phyloP scores from a whole-genome alignment of 2,888 invertebrate genomes.

The Bursaphelenchus okinawaensis region DNA sequence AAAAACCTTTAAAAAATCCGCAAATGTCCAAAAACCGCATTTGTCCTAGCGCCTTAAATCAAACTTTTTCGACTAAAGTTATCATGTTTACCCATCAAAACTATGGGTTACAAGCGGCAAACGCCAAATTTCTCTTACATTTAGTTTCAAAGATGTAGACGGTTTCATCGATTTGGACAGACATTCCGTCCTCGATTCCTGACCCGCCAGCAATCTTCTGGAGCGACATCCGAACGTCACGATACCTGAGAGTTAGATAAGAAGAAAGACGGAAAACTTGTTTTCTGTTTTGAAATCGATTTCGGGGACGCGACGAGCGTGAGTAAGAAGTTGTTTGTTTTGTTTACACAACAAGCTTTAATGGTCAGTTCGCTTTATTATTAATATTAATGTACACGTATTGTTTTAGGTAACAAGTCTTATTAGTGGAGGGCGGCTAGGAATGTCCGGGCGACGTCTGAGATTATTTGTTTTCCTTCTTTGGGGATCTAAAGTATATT shows the following conservation, averaged over 20 bases:
- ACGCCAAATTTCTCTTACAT: no score
- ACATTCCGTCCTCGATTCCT: neutral
- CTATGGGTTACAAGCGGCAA: no score
- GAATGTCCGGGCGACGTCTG: slow-evolving; percentile 12
- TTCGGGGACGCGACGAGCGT: neutral
- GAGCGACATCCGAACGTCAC: neutral
- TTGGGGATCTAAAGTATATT: slow-evolving; percentile 17
- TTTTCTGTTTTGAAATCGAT: neutral
- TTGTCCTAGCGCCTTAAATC: no score
- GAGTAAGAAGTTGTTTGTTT: neutral
- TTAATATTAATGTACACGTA: neutral
- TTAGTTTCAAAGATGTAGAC: neutral
- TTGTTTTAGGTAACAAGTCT: neutral
- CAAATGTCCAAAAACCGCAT: no score
- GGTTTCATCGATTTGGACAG: neutral
- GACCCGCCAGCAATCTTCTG: neutral
- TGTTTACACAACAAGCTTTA: neutral
- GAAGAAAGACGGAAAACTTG: neutral
- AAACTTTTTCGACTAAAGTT: no score
- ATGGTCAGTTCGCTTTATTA: neutral
- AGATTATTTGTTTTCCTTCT: slow-evolving; percentile 18
- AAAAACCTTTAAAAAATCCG: no score
- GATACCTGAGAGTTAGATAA: neutral
- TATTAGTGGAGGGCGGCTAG: neutral
- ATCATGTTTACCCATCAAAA: no score